Evolutionary conservation across 2,113 vertebrate genomes (phyloP), one percentile per base, ranked within the genome.

Genomic region (Origma solitaria): DNA sequence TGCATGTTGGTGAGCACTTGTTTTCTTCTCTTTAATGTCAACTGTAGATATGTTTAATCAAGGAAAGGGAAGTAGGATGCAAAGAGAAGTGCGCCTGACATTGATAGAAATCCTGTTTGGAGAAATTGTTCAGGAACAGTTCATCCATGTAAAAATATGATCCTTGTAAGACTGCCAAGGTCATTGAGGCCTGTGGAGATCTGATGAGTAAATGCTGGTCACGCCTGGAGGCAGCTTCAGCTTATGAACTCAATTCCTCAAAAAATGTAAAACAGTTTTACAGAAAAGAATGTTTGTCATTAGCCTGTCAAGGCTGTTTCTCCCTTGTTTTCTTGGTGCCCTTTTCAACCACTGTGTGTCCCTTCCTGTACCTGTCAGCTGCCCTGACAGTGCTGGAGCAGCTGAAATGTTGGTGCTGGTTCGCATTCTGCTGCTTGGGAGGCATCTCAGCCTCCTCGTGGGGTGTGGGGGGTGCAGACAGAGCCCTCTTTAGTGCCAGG

Each of bases 61-160:
- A 90, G 86, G 53, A 78, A 95, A 83, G 51, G 68, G 47, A 96
- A 94, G 66, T 79, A 71, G 89, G 94, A 94, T 96, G 84, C 91
- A 82, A 96, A 93, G 93, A 93, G 80, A 90, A 90, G 95, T 83
- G 89, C 89, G 92, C 57, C 82, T 92, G 95, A 96, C 84, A 68
- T 91, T 97, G 97, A 97, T 92, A 96, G 97, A 97, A 97, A 97
- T 92, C 77, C 93, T 97, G 90, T 97, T 97, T 96, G 96, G 93
- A 97, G 93, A 96, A 96, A 96, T 97, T 97, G 96, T 92, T 97
- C 80, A 88, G 92, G 94, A 97, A 49, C 77, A 96, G 93, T 96
- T 98, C 97, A 98, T 96, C 97, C 97, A 94, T 98, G 97, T 97
- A 57, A 98, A 98, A 98, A 97, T 98, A 98, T 88, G 97, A 97